Evolutionary conservation across 53 echinoderm and acorn worm genomes (phyloP), one percentile per base, ranked within the genome.

Genomic region (Astropecten irregularis): DNA sequence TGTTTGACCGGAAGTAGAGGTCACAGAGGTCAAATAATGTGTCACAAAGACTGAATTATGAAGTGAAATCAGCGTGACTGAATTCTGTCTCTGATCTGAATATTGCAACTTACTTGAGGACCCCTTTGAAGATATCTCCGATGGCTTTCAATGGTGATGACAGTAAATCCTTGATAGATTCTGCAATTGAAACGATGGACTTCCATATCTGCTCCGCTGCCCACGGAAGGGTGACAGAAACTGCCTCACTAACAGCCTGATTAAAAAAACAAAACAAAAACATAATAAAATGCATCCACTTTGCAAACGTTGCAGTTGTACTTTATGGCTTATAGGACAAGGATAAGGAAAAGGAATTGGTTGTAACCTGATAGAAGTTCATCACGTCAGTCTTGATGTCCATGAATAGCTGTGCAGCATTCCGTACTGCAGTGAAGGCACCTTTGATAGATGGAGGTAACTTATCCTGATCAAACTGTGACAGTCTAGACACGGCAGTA

Each of bases 301-400:
- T 57, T 8, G 8, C 8, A 18, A 57, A 16, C 27, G n/a, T 6
- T 26, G 8, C 21, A 57, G 8, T 57, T 57, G 21, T 20, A 18
- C 7, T 22, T 26, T n/a, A n/a, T n/a, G n/a, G n/a, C n/a, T n/a
- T n/a, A n/a, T n/a, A n/a, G n/a, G n/a, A n/a, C n/a, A n/a, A n/a
- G n/a, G n/a, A n/a, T n/a, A n/a, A n/a, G n/a, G n/a, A n/a, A n/a
- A n/a, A n/a, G n/a, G n/a, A n/a, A n/a, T n/a, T n/a, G n/a, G 42
- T 42, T 42, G 6, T 68, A 38, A 87, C 87, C 57, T 69, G 42
- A 49, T 87, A 87, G 57, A 87, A 87, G 42, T 81, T 69, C 87
- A 87, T 87, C 55, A 87, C 70, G 25, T 87, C 87, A 0, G 87
- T 81, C 81, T 79, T 87, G 69, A 87, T 81, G 48, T 87, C 87